phyloP scores from a whole-genome alignment of 2,888 invertebrate genomes.

The Nephrotoma flavescens region DNA sequence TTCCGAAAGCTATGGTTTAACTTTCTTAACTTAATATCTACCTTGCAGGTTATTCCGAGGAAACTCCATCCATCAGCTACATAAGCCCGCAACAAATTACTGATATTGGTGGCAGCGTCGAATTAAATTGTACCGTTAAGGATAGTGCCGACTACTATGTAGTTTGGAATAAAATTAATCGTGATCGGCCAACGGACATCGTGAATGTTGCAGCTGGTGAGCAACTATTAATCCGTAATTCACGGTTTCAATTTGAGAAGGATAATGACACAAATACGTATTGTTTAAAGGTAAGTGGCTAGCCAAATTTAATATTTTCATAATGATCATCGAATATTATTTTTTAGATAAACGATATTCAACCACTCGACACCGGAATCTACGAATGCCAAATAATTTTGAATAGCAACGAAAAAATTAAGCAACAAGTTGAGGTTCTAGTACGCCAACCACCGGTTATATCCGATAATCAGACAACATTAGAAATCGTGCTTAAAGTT shows the following conservation, averaged over 20 bases:
- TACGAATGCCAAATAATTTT: conserved; percentile 31
- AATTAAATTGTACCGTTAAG: conserved; percentile 28
- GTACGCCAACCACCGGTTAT: conserved; percentile 28
- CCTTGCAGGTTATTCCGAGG: background rate
- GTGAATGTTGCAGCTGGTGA: conserved; percentile 26
- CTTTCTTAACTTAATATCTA: too few relatives aligned
- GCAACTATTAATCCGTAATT: conserved; percentile 23
- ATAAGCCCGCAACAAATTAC: conserved; percentile 12
- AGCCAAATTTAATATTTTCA: background rate
- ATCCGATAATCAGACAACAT: conserved; percentile 21
- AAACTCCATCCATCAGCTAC: conserved; percentile 8
- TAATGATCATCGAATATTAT: background rate
- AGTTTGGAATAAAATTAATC: conserved; percentile 25
- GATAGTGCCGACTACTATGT: conserved; percentile 24
- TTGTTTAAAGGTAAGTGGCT: background rate
- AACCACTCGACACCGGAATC: conserved; percentile 25
- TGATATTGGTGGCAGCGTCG: conserved; percentile 23
- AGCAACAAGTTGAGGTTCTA: conserved; percentile 22
- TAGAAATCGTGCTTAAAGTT: conserved; percentile 22
- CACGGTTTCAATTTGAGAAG: conserved; percentile 23
- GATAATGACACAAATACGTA: conserved; percentile 14
- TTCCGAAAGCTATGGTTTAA: too few relatives aligned
- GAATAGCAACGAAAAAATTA: conserved; percentile 24
- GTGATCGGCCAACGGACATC: conserved; percentile 21
- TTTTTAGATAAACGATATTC: conserved; percentile 18